phyloP scores from a whole-genome alignment of 2,797 vertebrate species.

The Enteromius afrohamiltoni region DNA sequence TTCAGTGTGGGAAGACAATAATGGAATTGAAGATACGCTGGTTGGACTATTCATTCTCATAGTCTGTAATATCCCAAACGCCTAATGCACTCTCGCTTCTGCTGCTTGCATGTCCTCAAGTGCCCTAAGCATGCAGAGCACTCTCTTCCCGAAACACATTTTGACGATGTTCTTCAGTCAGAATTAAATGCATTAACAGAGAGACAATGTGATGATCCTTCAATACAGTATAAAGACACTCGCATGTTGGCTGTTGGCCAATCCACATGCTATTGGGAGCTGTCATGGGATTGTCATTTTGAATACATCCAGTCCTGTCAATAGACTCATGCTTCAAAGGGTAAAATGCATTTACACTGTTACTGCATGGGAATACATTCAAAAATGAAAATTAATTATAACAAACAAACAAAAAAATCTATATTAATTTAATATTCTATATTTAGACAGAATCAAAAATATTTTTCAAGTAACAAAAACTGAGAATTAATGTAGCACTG shows the following conservation, averaged over 20 bases:
- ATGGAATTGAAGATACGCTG: conserved; percentile 41
- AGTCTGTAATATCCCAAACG: conserved; percentile 9
- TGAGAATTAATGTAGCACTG: conserved; percentile 32
- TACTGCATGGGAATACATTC: conserved; percentile 43
- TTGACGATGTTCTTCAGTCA: neutral
- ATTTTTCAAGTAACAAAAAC: conserved; percentile 43
- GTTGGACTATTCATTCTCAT: conserved; percentile 27
- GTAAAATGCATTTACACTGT: conserved; percentile 59
- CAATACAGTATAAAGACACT: conserved; percentile 12
- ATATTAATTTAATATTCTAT: neutral
- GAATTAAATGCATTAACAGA: conserved; percentile 6
- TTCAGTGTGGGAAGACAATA: conserved; percentile 40
- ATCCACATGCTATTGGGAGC: conserved; percentile 46
- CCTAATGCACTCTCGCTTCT: neutral
- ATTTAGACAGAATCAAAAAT: conserved; percentile 23
- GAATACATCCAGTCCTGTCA: conserved; percentile 57
- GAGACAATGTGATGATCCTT: conserved; percentile 23
- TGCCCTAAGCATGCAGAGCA: conserved; percentile 23
- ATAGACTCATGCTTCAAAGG: conserved; percentile 70
- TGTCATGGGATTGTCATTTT: conserved; percentile 52
- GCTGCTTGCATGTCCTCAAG: conserved; percentile 16
- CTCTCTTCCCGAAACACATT: conserved; percentile 12
- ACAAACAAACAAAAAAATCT: neutral
- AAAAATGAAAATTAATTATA: conserved; percentile 54
- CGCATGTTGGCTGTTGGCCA: conserved; percentile 23